phyloP scores from a whole-genome alignment of 2,888 invertebrate species.

The Cosmia trapezina region DNA sequence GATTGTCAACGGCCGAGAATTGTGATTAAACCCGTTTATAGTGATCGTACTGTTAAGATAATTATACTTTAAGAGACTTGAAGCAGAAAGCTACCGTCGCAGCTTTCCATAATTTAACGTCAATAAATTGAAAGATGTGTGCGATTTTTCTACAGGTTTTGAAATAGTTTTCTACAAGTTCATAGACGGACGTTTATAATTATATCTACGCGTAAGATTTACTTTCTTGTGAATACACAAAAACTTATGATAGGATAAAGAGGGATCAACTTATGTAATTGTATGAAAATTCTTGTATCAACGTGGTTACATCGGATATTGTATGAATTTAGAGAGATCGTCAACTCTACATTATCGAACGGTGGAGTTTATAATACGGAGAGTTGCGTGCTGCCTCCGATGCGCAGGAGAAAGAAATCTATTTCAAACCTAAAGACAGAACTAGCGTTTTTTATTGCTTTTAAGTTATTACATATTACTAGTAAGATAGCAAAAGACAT shows the following conservation, averaged over 20 bases:
- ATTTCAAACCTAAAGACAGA: conserved; percentile 87
- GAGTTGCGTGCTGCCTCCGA: conserved; percentile 43
- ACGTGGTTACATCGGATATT: conserved; percentile 62
- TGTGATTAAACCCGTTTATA: conserved; percentile 79
- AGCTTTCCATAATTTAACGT: conserved; percentile 74
- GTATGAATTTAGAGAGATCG: conserved; percentile 56
- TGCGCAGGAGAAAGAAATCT: conserved; percentile 76
- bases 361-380: conserved; percentile 43
- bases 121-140: conserved; percentile 67
- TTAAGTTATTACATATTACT: conserved; percentile 72
- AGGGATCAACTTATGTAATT: conserved; percentile 83
- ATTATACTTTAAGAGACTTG: conserved; percentile 71
- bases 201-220: conserved; percentile 74
- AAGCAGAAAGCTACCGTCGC: conserved; percentile 73
- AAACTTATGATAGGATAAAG: conserved; percentile 84
- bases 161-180: conserved; percentile 84
- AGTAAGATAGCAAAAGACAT: conserved; percentile 80
- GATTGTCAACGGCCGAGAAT: conserved; percentile 77
- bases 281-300: conserved; percentile 71
- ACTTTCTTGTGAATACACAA: conserved; percentile 76
- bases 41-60: conserved; percentile 74
- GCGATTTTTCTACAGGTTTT: conserved; percentile 84
- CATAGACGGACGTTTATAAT: conserved; percentile 73
- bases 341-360: conserved; percentile 40
- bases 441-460: conserved; percentile 78